Percentiles rank a stretch among this genome's conserved stretches.
Evolutionary conservation across 1,140 invertebrate genomes (phyloP).

Genomic region (Zaprionus vittiger): DNA sequence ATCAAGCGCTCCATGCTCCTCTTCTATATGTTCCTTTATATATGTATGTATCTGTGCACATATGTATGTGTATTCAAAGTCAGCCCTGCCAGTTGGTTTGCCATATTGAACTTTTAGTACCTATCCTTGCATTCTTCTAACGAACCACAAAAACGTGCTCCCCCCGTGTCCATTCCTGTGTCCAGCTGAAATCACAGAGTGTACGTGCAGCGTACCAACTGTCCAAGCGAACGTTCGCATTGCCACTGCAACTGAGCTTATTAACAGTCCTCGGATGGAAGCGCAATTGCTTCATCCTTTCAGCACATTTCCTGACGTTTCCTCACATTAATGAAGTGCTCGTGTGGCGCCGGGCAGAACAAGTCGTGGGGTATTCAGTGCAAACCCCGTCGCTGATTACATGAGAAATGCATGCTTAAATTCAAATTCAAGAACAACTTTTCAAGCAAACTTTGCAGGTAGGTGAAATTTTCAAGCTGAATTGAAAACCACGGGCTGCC

Average conservation of each 20-base stretch:
- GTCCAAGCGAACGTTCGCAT: slow-evolving; percentile 23
- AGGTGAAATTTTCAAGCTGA: slow-evolving; percentile 9
- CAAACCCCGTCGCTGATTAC: slow-evolving; percentile 61
- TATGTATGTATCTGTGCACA: neutral
- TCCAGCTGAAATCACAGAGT: slow-evolving; percentile 56
- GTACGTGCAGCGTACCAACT: slow-evolving; percentile 57
- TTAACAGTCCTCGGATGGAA: slow-evolving; percentile 68
- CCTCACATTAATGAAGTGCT: slow-evolving; percentile 77
- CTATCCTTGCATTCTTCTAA: slow-evolving; percentile 50
- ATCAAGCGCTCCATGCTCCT: slow-evolving; percentile 12
- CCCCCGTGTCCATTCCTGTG: neutral
- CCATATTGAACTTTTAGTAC: slow-evolving; percentile 72
- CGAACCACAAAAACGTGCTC: slow-evolving; percentile 65
- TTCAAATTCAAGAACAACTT: slow-evolving; percentile 58
- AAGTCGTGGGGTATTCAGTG: slow-evolving; percentile 31
- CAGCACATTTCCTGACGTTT: slow-evolving; percentile 57
- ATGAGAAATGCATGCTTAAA: slow-evolving; percentile 81
- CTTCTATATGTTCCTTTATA: too few species aligned
- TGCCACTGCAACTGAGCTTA: slow-evolving; percentile 66
- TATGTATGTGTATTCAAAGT: slow-evolving; percentile 56
- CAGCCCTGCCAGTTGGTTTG: slow-evolving; percentile 55
- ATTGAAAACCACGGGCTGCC: neutral
- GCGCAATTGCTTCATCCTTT: slow-evolving; percentile 33
- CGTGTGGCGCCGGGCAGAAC: slow-evolving; percentile 28
- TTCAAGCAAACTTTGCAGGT: slow-evolving; percentile 13